A percentile compares a stretch with the other conserved stretches of the same genome.
phyloP scores from a whole-genome alignment of 2,113 vertebrate species.

The Ovis canadensis region DNA sequence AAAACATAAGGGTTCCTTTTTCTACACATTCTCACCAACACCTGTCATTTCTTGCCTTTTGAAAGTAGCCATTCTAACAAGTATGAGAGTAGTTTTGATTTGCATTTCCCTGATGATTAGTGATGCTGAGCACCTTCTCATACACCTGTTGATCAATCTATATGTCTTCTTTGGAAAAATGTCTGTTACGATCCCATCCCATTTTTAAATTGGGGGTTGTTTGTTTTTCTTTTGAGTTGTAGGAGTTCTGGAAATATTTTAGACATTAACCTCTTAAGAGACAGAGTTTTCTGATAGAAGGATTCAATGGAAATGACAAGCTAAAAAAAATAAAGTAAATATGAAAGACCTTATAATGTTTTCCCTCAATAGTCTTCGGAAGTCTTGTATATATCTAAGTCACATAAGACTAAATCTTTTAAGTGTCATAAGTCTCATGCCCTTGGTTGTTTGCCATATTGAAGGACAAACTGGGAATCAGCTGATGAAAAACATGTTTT shows the following conservation, averaged over 20 bases:
- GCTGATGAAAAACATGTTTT: background rate
- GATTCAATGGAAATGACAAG: background rate
- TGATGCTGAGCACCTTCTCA: background rate
- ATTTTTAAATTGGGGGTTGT: background rate
- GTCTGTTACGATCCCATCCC: background rate
- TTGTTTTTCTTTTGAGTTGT: background rate
- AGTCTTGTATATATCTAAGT: background rate
- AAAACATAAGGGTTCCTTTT: background rate
- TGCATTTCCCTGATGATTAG: background rate
- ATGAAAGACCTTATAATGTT: background rate
- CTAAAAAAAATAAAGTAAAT: background rate
- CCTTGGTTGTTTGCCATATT: background rate
- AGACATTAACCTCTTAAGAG: background rate
- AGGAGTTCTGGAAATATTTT: background rate
- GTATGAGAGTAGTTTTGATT: background rate
- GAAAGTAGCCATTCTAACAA: background rate
- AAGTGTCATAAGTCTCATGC: background rate
- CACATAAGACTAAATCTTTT: background rate
- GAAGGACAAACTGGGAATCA: background rate
- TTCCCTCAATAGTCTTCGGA: background rate
- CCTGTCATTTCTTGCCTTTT: background rate
- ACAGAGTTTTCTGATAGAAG: background rate
- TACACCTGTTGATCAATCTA: background rate
- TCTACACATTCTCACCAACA: background rate
- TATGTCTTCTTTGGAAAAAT: background rate